Conservation (phyloP, 2,113 vertebrate genomes). For the Laterallus jamaicensis region DNA sequence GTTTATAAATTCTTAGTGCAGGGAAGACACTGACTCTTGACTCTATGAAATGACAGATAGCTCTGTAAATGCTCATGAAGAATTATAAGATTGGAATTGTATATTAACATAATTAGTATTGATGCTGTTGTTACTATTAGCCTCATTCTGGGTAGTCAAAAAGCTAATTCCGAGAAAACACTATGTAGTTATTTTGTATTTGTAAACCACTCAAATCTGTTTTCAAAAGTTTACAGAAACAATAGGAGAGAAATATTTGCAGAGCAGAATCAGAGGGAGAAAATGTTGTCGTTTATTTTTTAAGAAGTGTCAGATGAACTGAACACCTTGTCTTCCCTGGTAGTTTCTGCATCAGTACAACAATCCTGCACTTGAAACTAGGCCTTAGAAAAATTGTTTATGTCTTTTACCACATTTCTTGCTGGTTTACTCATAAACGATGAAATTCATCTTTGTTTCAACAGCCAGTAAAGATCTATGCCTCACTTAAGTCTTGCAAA, state of each 20-base stretch:
- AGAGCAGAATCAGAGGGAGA: neutral
- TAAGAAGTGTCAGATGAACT: neutral
- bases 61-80: neutral
- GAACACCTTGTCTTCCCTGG: neutral
- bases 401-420: neutral
- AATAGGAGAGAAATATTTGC: neutral
- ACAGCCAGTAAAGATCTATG: slow-evolving; percentile 20
- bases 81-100: neutral
- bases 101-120: neutral
- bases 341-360: neutral
- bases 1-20: neutral
- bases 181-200: neutral
- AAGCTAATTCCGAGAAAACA: neutral
- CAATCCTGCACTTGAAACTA: neutral
- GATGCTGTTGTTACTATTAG: neutral
- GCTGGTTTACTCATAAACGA: neutral
- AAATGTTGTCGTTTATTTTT: neutral
- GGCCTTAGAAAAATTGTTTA: neutral
- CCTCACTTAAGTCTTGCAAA: slow-evolving; percentile 25
- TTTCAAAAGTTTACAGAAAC: slow-evolving; percentile 2
- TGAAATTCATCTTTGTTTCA: neutral
- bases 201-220: neutral
- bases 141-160: neutral
- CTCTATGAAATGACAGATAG: neutral
- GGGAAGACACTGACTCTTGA: neutral